These are phyloP conservation scores for Ochotona curzoniae DNA, from an alignment of 2,113 vertebrate genomes.

Conservation along the genomic window DNA sequence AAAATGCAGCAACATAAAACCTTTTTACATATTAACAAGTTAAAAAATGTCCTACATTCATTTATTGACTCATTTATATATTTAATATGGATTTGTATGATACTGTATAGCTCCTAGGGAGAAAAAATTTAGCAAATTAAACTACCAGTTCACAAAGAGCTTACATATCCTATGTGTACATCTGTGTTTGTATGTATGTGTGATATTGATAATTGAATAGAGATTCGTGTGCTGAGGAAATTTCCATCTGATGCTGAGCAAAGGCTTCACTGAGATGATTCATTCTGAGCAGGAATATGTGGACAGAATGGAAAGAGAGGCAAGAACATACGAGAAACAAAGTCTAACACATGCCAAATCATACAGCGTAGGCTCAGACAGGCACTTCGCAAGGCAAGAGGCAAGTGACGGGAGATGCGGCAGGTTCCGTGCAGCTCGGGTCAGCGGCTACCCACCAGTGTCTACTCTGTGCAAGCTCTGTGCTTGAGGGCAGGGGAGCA, in stretches of 20 bases:
- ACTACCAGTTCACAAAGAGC: background rate
- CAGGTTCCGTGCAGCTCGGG: background rate
- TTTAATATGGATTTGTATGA: background rate
- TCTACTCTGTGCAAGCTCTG: background rate
- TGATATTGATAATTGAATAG: background rate
- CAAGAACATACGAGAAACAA: background rate
- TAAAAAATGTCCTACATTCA: background rate
- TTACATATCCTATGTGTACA: background rate
- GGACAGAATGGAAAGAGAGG: background rate
- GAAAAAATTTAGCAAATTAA: background rate
- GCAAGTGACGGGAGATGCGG: background rate
- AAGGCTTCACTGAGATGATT: background rate
- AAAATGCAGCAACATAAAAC: conserved; percentile 38
- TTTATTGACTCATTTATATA: background rate
- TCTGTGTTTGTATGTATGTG: background rate
- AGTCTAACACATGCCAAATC: background rate
- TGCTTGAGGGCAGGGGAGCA: background rate
- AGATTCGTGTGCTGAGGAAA: background rate
- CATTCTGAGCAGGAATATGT: background rate
- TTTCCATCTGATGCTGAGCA: background rate
- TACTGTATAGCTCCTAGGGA: no score
- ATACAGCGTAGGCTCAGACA: background rate
- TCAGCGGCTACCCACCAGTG: background rate
- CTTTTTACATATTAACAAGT: conserved; percentile 13
- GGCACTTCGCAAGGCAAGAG: background rate